Percentiles rank a stretch among this genome's conserved stretches.
These are phyloP conservation scores for Temnothorax curvispinosus DNA, from an alignment of 1,140 invertebrate genomes.

Conservation along the genomic window DNA sequence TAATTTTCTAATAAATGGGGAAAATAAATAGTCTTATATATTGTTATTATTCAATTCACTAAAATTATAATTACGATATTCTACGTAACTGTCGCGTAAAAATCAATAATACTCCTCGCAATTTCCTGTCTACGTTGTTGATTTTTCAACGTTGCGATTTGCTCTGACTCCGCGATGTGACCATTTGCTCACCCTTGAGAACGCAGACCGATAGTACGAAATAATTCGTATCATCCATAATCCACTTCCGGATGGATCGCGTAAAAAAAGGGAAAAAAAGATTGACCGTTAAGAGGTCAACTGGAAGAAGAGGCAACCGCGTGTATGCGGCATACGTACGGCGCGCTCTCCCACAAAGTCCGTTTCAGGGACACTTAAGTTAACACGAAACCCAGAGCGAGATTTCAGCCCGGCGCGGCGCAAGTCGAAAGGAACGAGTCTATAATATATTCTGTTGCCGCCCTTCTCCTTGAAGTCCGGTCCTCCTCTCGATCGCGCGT, in stretches of 20 bases:
- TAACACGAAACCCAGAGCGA: slow-evolving; percentile 67
- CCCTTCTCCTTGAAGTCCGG: slow-evolving; percentile 60
- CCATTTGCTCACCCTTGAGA: neutral
- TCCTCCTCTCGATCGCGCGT: slow-evolving; percentile 60
- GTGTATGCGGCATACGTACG: neutral
- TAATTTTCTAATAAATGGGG: neutral
- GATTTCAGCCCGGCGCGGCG: slow-evolving; percentile 63
- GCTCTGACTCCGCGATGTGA: too few species aligned
- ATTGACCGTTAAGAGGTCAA: slow-evolving; percentile 41
- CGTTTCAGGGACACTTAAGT: slow-evolving; percentile 64
- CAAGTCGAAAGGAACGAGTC: slow-evolving; percentile 74
- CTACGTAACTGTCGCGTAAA: neutral
- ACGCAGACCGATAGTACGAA: neutral
- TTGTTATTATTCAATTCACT: neutral
- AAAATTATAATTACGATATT: neutral
- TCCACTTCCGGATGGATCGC: neutral
- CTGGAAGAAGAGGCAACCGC: slow-evolving; percentile 27
- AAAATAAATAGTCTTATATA: neutral
- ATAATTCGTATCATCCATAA: neutral
- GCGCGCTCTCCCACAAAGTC: slow-evolving; percentile 48
- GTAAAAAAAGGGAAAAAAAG: slow-evolving; percentile 16
- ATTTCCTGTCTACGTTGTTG: neutral
- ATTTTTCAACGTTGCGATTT: neutral
- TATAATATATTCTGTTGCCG: slow-evolving; percentile 76
- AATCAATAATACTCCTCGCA: neutral